phyloP scores from a whole-genome alignment of 2,797 vertebrate genomes.

The Orientallactaga sibirica region DNA sequence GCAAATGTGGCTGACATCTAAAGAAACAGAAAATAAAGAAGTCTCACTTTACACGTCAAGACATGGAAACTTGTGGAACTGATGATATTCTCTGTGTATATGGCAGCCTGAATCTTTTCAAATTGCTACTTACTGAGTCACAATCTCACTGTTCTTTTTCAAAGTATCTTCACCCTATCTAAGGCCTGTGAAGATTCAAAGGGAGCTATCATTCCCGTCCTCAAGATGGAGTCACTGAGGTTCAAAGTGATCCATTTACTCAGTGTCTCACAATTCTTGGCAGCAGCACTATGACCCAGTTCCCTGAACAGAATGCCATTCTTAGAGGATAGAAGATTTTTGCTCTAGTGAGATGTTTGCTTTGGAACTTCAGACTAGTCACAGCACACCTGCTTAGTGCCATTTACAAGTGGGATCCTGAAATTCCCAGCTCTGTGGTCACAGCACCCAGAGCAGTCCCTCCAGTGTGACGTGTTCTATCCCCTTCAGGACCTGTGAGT shows the following conservation, averaged over 20 bases:
- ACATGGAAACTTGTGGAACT: conserved; percentile 3
- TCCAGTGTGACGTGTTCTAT: conserved; percentile 9
- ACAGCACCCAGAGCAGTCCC: background rate
- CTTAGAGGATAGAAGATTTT: background rate
- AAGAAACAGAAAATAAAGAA: conserved; percentile 29
- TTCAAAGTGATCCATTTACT: background rate
- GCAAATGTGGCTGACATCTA: background rate
- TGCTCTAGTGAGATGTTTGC: background rate
- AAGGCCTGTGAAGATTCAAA: background rate
- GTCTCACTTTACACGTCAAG: background rate
- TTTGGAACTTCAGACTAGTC: background rate
- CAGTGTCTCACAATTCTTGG: background rate
- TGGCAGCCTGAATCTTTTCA: background rate
- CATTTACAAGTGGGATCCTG: background rate
- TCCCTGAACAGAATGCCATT: background rate
- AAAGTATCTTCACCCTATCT: background rate
- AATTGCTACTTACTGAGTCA: conserved; percentile 6
- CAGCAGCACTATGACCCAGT: background rate
- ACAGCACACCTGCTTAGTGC: background rate
- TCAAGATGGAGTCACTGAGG: conserved; percentile 50
- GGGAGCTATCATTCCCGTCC: background rate
- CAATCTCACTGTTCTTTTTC: background rate
- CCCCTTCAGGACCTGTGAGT: conserved; percentile 54
- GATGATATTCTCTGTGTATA: conserved; percentile 30
- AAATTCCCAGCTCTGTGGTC: background rate